Conservation (phyloP, 2,113 vertebrate genomes). For the Arvicanthis niloticus region DNA sequence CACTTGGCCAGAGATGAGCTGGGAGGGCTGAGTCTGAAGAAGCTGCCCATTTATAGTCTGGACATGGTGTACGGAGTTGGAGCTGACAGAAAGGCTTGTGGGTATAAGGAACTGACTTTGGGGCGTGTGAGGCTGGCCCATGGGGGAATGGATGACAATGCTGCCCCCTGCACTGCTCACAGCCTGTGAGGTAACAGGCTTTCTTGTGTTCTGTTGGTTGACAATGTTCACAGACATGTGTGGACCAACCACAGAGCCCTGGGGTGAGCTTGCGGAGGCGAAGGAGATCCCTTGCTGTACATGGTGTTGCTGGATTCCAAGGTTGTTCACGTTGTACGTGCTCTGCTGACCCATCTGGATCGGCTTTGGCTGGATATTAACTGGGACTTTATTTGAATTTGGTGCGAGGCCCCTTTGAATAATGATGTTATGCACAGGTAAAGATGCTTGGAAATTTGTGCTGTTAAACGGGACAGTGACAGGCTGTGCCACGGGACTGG, state of each 20-base stretch:
- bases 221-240: slow-evolving; percentile 91
- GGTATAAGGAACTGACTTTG: slow-evolving; percentile 95
- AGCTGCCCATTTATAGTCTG: slow-evolving; percentile 93
- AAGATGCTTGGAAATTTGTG: slow-evolving; percentile 91
- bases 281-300: slow-evolving; percentile 89
- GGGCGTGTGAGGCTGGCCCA: slow-evolving; percentile 92
- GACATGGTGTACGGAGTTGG: slow-evolving; percentile 92
- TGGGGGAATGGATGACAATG: slow-evolving; percentile 91
- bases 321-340: slow-evolving; percentile 92
- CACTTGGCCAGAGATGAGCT: slow-evolving; percentile 87
- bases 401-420: slow-evolving; percentile 96
- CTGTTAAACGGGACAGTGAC: slow-evolving; percentile 96
- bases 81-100: slow-evolving; percentile 92
- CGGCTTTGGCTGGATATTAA: slow-evolving; percentile 97
- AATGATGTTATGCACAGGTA: slow-evolving; percentile 98
- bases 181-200: slow-evolving; percentile 87
- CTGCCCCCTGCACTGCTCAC: slow-evolving; percentile 87
- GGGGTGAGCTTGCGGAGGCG: slow-evolving; percentile 88
- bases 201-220: slow-evolving; percentile 89
- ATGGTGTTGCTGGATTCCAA: slow-evolving; percentile 89
- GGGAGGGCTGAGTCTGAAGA: slow-evolving; percentile 90
- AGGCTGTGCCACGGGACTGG: slow-evolving; percentile 91
- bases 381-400: slow-evolving; percentile 91
- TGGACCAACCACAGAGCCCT: slow-evolving; percentile 87
- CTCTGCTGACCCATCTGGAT: slow-evolving; percentile 93